Percentiles rank a stretch among this genome's conserved stretches.
phyloP scores from a whole-genome alignment of 1,140 invertebrate species.

The Triops longicaudatus region DNA sequence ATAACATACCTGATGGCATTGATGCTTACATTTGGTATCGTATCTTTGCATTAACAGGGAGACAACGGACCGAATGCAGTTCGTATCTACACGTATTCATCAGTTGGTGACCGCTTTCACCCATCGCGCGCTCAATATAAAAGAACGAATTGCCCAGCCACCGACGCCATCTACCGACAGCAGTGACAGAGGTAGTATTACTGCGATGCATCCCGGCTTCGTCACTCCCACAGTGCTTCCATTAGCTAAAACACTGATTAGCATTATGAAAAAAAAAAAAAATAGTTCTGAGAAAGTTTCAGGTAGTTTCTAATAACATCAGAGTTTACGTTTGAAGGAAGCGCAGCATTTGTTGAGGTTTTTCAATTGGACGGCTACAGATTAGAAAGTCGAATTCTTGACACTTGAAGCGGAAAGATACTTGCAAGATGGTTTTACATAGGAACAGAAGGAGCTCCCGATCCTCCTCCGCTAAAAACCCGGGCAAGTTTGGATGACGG shows the following conservation, averaged over 20 bases:
- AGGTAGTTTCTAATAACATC: too few relatives aligned
- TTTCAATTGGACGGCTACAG: neutral
- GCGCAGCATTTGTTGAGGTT: neutral
- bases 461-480: neutral
- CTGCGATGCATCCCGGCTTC: neutral
- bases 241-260: too few relatives aligned
- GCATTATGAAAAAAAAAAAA: too few relatives aligned
- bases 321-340: too few relatives aligned
- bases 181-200: constrained; percentile 35
- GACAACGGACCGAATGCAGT: constrained; percentile 29
- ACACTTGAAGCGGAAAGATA: neutral
- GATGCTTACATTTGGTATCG: neutral
- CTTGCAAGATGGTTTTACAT: neutral
- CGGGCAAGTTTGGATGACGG: neutral
- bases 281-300: too few relatives aligned
- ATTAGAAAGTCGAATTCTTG: neutral
- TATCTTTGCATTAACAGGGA: constrained; percentile 22
- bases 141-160: constrained; percentile 49
- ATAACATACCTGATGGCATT: neutral
- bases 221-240: neutral
- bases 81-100: constrained; percentile 41
- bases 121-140: constrained; percentile 47
- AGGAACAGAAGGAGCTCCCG: neutral
- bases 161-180: constrained; percentile 51
- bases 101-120: constrained; percentile 51